phyloP scores from a whole-genome alignment of 2,113 vertebrate species.

The Synodontis membranacea region DNA sequence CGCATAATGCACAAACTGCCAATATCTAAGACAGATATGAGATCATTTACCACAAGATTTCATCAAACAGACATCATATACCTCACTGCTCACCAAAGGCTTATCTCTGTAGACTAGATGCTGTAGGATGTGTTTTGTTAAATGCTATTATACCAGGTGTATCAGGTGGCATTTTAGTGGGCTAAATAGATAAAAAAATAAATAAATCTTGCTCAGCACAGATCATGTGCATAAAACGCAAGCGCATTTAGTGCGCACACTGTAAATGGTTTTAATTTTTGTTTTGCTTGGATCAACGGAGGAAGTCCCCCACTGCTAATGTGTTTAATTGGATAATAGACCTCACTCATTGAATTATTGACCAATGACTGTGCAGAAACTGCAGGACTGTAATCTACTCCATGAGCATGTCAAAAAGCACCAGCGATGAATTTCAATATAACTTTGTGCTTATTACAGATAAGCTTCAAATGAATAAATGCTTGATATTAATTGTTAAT shows the following conservation, averaged over 20 bases:
- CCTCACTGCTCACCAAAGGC: not conserved
- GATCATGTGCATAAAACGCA: conserved; percentile 63
- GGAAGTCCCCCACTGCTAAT: conserved; percentile 73
- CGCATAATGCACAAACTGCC: conserved; percentile 58
- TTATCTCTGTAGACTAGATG: not conserved
- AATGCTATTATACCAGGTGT: conserved; percentile 17
- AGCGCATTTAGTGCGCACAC: conserved; percentile 70
- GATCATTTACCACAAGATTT: conserved; percentile 8
- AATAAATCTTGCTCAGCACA: conserved; percentile 66
- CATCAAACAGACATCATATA: conserved; percentile 47
- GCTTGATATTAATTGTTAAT: not conserved
- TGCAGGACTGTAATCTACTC: conserved; percentile 29
- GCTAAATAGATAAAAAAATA: conserved; percentile 57
- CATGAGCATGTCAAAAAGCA: conserved; percentile 12
- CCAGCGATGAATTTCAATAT: not conserved
- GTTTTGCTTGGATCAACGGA: conserved; percentile 60
- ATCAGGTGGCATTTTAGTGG: conserved; percentile 17
- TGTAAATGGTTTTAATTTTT: conserved; percentile 73
- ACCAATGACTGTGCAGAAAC: conserved; percentile 64
- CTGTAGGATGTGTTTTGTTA: conserved; percentile 19
- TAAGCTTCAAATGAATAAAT: conserved; percentile 1
- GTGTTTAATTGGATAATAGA: conserved; percentile 74
- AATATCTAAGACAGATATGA: conserved; percentile 33
- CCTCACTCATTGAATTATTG: conserved; percentile 75
- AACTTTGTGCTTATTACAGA: not conserved